phyloP scores from a whole-genome alignment of 2,888 invertebrate species.

The Tetranychus piercei region DNA sequence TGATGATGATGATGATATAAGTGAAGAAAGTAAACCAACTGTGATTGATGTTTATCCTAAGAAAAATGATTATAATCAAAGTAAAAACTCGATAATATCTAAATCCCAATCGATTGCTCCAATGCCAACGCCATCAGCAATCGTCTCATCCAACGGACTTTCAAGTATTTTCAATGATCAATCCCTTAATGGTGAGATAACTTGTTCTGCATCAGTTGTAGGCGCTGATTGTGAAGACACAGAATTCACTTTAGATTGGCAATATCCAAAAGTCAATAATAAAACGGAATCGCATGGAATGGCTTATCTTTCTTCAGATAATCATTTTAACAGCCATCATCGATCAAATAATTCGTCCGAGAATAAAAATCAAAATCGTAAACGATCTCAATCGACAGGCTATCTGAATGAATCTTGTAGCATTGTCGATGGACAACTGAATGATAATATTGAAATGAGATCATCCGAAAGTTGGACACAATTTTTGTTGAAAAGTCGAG shows the following conservation, averaged over 20 bases:
- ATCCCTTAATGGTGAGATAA: neutral
- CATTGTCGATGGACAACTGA: neutral
- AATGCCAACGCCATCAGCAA: neutral
- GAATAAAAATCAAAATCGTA: neutral
- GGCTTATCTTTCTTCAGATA: neutral
- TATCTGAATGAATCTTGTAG: neutral
- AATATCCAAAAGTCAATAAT: conserved; percentile 6
- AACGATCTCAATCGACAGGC: conserved; percentile 8
- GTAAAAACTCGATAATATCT: neutral
- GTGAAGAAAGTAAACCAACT: conserved; percentile 12
- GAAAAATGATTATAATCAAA: neutral
- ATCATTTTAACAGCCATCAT: neutral
- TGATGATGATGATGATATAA: neutral
- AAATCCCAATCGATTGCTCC: neutral
- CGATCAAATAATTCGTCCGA: neutral
- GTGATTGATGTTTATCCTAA: conserved; percentile 16
- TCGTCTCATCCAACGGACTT: neutral
- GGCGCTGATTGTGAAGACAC: conserved; percentile 17
- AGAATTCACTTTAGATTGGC: conserved; percentile 15
- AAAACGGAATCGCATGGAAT: neutral
- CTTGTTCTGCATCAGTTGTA: conserved; percentile 4
- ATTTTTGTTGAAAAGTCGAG: conserved; percentile 2
- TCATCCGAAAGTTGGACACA: conserved; percentile 3
- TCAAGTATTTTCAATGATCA: neutral
- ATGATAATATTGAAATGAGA: neutral